phyloP scores from a whole-genome alignment of 2,888 invertebrate genomes.

The Caenorhabditis macrosperma region DNA sequence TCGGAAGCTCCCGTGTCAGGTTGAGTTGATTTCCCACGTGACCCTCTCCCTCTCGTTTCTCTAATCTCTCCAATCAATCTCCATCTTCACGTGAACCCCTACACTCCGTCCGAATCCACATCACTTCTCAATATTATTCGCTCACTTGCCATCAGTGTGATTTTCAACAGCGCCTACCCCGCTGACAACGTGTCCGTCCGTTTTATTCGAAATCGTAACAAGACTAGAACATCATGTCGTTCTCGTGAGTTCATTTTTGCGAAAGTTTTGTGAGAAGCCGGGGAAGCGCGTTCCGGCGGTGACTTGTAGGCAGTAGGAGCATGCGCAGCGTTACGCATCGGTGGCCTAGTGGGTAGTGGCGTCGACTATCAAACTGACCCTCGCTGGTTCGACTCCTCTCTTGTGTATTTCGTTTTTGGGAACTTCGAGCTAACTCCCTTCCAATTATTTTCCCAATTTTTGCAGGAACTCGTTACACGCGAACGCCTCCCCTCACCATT shows the following conservation, averaged over 20 bases:
- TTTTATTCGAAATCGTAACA: constrained; percentile 22
- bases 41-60: background rate
- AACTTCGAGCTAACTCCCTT: background rate
- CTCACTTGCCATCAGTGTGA: background rate
- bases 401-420: too few species aligned
- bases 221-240: constrained; percentile 39
- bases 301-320: too few species aligned
- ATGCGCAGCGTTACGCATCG: too few species aligned
- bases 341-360: too few species aligned
- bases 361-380: too few species aligned
- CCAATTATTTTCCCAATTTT: background rate
- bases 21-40: background rate
- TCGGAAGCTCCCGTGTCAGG: too few species aligned
- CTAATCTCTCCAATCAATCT: background rate
- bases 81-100: background rate
- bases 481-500: constrained; percentile 24
- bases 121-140: background rate
- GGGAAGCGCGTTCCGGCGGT: too few species aligned
- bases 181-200: too few species aligned
- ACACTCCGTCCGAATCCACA: background rate
- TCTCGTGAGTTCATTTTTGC: constrained; percentile 20
- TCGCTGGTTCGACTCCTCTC: too few species aligned
- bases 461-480: constrained; percentile 41
- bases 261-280: too few species aligned
- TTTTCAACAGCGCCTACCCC: too few species aligned